These are phyloP conservation scores for Phacellophora camtschatica DNA, from an alignment of 30 jellyfish, hydroid and myxozoan genomes.

Conservation along the genomic window DNA sequence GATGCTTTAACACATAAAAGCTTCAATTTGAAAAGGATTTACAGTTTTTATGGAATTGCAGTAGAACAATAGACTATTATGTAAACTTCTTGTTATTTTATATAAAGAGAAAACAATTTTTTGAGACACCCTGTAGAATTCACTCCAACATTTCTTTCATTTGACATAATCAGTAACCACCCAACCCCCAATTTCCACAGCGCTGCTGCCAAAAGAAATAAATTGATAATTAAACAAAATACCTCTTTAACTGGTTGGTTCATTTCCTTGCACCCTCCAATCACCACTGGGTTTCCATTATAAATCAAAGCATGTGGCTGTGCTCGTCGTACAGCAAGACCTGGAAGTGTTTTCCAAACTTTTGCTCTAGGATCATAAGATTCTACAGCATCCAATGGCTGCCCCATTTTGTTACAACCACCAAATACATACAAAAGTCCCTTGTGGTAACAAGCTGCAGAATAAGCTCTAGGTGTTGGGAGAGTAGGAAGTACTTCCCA, in stretches of 20 bases:
- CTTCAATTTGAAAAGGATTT: no score
- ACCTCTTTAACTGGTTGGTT: constrained; percentile 67
- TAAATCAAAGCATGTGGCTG: constrained; percentile 19
- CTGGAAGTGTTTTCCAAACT: constrained; percentile 34
- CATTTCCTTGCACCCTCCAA: constrained; percentile 67
- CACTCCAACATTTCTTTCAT: no score
- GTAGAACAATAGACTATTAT: no score
- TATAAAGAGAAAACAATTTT: no score
- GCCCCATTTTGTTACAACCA: constrained; percentile 64
- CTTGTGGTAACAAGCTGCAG: constrained; percentile 1
- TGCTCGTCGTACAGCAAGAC: constrained; percentile 43
- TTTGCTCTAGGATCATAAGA: constrained; percentile 15
- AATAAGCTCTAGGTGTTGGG: constrained; percentile 58
- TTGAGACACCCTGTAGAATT: no score
- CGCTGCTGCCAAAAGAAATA: no score
- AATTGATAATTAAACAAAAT: no score
- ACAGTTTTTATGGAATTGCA: no score
- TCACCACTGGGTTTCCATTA: constrained; percentile 27
- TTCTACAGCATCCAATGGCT: constrained; percentile 55
- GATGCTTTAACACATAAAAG: no score
- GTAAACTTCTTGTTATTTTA: no score
- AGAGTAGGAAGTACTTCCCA: constrained; percentile 46
- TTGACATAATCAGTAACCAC: no score
- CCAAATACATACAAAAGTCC: constrained; percentile 55
- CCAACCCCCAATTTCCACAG: no score